Base-by-base conservation (phyloP, 2,113 vertebrate genomes). In the Limanda limanda region DNA sequence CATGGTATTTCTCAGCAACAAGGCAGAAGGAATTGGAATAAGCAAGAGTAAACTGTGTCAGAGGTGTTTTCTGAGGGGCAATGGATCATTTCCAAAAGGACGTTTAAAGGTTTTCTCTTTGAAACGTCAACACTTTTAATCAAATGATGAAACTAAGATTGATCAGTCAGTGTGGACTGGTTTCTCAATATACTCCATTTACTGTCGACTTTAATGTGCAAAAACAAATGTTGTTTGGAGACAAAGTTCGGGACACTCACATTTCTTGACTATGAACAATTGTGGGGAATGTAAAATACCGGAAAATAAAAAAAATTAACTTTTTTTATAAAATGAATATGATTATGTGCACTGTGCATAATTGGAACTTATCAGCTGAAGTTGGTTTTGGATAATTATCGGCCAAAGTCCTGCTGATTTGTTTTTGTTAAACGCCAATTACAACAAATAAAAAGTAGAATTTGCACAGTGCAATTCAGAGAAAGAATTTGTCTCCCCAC, bases 1-100 rank as follows among this genome's bases (percentile, higher is more conserved):
- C 74, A 71, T 37, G 61, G 76, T 64, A 45, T 72, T 71, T 82
- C 42, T 85, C 62, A 70, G 74, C 48, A 74, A 63, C n/a, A 64
- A 83, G 75, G 82, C 66, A 37, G 24, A 5, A 45, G 20, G 52
- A 65, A 31, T 76, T 74, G 60, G 58, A 61, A 73, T 79, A 71
- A 71, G 62, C 59, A 68, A 48, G 31, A 76, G 57, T 56, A 68
- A 78, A 80, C 45, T 20, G 40, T 71, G 73, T 72, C 57, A 64
- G 64, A 23, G 55, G 47, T 42, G 63, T 20, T 65, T 25, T 9
- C 48, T 40, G 23, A 35, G 18, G 9, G 7, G 27, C 23, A 58
- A 20, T 59, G 23, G 45, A 54, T 61, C 71, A 58, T 42, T 72
- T 42, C 62, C 12, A 56, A 17, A 7, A 56, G 8, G 2, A 7